Evolutionary conservation across 2,888 invertebrate genomes (phyloP), one percentile per base, ranked within the genome.

Genomic region (Dusona sp.): DNA sequence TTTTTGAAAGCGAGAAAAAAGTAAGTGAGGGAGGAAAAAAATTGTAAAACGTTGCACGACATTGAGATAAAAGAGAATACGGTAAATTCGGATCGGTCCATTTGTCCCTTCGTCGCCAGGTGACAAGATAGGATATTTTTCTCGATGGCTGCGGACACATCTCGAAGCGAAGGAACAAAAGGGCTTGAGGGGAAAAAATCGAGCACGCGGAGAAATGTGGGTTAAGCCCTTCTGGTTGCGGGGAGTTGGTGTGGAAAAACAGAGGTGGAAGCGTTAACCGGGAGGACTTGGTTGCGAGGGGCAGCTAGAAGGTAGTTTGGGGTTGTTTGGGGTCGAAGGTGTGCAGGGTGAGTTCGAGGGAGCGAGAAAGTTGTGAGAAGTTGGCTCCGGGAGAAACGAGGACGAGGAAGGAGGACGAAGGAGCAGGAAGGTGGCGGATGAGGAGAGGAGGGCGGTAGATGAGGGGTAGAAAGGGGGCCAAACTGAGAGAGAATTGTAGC

Each of bases 401-500:
- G n/a, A 38, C 8, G 22, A 61, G 13, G 25, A 61, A 1, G 33
- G 33, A 42, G 42, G 42, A 42, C 42, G 42, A 42, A 3, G 13
- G 42, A 42, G 3, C 13, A 13, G 19, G 9, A n/a, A 73, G 13
- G 42, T 33, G n/a, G 70, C 16, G 45, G 70, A 25, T 42, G 57
- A 57, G 70, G 45, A 29, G 57, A 57, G 70, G 45, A 29, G 33
- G 25, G 64, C 2, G 25, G n/a, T 36, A 4, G 68, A n/a, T n/a
- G n/a, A 25, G 45, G 70, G 70, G 36, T 25, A 22, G 22, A 45
- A 42, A 45, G 22, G 13, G 70, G 88, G 86, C 79, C 48, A 57
- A 77, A 64, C 83, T 88, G 89, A 89, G 88, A 87, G 61, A 16
- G 61, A 29, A 29, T 29, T 29, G 61, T 11, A 36, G 33, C 42